Evolutionary conservation across 2,888 invertebrate species (phyloP).

Genomic region (Papilio demoleus): DNA sequence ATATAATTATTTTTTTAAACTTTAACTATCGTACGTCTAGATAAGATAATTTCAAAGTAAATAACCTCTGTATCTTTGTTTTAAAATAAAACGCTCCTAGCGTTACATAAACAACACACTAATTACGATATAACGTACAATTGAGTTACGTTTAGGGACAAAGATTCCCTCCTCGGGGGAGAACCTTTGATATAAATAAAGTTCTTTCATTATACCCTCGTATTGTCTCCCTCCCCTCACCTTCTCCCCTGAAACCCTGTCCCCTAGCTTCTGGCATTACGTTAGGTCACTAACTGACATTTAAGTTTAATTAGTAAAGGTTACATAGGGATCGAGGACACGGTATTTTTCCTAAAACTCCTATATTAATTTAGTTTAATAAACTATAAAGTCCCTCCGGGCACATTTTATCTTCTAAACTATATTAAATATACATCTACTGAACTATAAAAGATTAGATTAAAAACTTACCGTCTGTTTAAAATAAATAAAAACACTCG

Average conservation of each 20-base stretch:
- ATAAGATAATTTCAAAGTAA: background rate
- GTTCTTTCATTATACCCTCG: conserved; percentile 41
- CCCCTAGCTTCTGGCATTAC: conserved; percentile 32
- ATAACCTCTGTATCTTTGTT: background rate
- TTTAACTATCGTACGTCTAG: background rate
- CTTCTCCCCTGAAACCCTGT: conserved; percentile 1
- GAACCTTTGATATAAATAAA: conserved; percentile 41
- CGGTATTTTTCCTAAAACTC: conserved; percentile 11
- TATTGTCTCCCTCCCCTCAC: conserved; percentile 10
- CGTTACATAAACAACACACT: conserved; percentile 28
- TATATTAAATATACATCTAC: background rate
- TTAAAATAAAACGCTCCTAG: background rate
- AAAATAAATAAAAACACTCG: too few species aligned
- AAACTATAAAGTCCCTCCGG: background rate
- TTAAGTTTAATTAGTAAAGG: conserved; percentile 41
- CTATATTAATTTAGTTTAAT: conserved; percentile 7
- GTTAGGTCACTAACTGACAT: conserved; percentile 40
- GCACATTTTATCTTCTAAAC: too few species aligned
- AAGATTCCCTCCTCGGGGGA: conserved; percentile 38
- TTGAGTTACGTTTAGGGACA: conserved; percentile 38
- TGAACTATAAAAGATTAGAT: too few species aligned
- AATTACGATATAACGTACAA: conserved; percentile 38
- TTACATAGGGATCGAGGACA: conserved; percentile 11
- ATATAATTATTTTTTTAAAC: background rate
- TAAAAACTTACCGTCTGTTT: too few species aligned